Conservation (phyloP, 2,888 invertebrate species). For the Ichneumoninae sp. region DNA sequence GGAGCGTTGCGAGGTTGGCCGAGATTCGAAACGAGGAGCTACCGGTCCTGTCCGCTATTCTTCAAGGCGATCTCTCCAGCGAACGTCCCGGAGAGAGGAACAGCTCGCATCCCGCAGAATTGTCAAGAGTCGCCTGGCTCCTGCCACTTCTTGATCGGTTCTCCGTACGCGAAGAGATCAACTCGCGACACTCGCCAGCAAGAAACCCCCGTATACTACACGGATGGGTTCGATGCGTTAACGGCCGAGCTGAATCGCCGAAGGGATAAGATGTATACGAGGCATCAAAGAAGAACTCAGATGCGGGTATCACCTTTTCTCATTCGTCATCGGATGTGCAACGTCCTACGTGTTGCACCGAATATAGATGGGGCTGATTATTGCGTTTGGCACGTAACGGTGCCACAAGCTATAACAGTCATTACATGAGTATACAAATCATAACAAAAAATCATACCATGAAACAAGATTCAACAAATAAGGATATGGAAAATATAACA, state of each 20-base stretch:
- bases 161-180: slow-evolving; percentile 50
- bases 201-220: slow-evolving; percentile 50
- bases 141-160: slow-evolving; percentile 45
- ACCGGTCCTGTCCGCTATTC: slow-evolving; percentile 31
- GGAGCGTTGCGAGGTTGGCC: slow-evolving; percentile 13
- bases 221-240: slow-evolving; percentile 60
- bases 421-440: too few species aligned
- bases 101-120: slow-evolving; percentile 36
- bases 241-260: slow-evolving; percentile 59
- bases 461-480: too few species aligned
- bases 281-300: slow-evolving; percentile 58
- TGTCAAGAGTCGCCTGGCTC: slow-evolving; percentile 16
- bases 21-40: slow-evolving; percentile 21
- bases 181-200: slow-evolving; percentile 42
- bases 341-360: too few species aligned
- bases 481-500: too few species aligned
- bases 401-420: too few species aligned
- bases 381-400: too few species aligned
- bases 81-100: slow-evolving; percentile 9
- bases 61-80: slow-evolving; percentile 2
- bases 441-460: too few species aligned
- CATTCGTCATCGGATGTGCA: too few species aligned
- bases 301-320: too few species aligned
- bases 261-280: slow-evolving; percentile 52
- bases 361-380: too few species aligned